These are phyloP conservation scores for Amblyraja radiata DNA, from an alignment of 2,797 vertebrate species.

Conservation along the genomic window DNA sequence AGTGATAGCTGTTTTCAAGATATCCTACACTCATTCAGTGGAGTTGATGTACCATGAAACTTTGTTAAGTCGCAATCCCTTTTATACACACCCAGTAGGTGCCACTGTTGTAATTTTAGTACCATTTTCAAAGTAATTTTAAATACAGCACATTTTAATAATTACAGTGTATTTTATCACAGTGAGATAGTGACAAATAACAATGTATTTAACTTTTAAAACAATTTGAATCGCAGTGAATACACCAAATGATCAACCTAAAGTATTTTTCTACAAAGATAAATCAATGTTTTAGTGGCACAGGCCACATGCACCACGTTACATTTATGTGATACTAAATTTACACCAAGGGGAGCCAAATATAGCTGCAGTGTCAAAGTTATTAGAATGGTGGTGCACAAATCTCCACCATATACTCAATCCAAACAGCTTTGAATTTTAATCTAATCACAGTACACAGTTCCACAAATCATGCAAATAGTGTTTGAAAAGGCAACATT, in stretches of 20 bases:
- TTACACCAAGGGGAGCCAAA: conserved; percentile 42
- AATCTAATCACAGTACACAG: conserved; percentile 85
- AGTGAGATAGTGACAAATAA: conserved; percentile 28
- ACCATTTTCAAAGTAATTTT: neutral
- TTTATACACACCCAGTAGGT: conserved; percentile 27
- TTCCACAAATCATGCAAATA: conserved; percentile 86
- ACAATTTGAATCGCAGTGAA: conserved; percentile 26
- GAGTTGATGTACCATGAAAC: conserved; percentile 26
- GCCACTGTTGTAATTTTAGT: conserved; percentile 29
- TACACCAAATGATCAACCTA: conserved; percentile 42
- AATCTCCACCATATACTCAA: conserved; percentile 44
- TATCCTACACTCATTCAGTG: neutral
- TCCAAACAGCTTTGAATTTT: conserved; percentile 76
- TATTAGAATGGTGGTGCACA: conserved; percentile 42
- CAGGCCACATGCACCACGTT: conserved; percentile 37
- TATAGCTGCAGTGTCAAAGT: conserved; percentile 43
- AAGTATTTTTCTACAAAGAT: conserved; percentile 53
- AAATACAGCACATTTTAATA: conserved; percentile 30
- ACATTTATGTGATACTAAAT: conserved; percentile 41
- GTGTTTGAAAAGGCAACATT: conserved; percentile 53
- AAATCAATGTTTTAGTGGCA: conserved; percentile 37
- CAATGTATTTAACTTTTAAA: conserved; percentile 26
- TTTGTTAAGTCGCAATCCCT: conserved; percentile 12
- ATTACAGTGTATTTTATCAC: conserved; percentile 35
- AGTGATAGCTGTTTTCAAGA: neutral